Evolutionary conservation across 2,797 vertebrate species (phyloP), one percentile per base, ranked within the genome.

Genomic region (Pterois miles): DNA sequence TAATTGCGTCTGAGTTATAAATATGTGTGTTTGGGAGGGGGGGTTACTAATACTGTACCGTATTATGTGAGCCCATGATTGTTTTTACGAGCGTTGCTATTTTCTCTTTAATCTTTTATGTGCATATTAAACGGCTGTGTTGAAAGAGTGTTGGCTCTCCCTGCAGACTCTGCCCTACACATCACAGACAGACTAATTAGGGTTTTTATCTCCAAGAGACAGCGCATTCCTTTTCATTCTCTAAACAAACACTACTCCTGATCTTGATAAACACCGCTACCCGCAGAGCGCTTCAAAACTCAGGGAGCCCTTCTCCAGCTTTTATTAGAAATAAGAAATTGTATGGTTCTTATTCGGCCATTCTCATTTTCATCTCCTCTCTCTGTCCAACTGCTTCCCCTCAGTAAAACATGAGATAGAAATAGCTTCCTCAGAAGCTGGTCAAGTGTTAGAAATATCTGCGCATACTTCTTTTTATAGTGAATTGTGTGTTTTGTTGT

Each of bases 71-170:
- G 74, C 25, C 60, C 50, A 57, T 81, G 56, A 56, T 76, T 68
- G 68, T 84, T 85, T 88, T 88, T 85, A 76, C 54, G 18, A 69
- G 43, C n/a, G 4, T 74, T 72, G 63, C 65, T 74, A 75, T 88
- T 84, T 91, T 81, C 74, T 64, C 92, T 92, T 94, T 94, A 82
- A 94, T 95, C 83, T 91, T 93, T 91, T 90, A 91, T 93, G 89
- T 92, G 91, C 87, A 91, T 91, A 91, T 92, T 86, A 91, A 95
- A 88, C 63, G 46, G 72, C 73, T 74, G 71, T 81, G 85, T 85
- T 83, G 80, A 89, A 85, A 88, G 78, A 65, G 71, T 65, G 66
- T 68, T 75, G 13, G 81, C 65, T 75, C 81, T 92, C 89, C 85
- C 88, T 18, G 33, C 82, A 70, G 88, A 89, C 36, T 36, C 71